Base-by-base conservation (phyloP, 2,888 invertebrate species). In the Phaedon cochleariae region DNA sequence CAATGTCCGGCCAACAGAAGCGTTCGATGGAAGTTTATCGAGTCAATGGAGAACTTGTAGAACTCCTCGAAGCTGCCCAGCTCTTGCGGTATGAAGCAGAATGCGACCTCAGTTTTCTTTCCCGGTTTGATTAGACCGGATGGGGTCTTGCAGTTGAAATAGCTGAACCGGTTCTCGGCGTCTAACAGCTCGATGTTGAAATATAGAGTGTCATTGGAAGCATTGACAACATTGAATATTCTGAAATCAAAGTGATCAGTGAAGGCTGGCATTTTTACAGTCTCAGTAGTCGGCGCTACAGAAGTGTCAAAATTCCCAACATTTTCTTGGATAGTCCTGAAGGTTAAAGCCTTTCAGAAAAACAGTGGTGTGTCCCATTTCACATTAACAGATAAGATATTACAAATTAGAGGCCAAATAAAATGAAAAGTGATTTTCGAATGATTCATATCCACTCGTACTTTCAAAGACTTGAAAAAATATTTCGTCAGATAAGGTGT, bases 1-100 rank as follows among this genome's bases (percentile, higher is more conserved):
- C 90, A 89, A 51, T 85, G 79, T 10, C 90, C 91, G 18, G 89
- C 90, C 12, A 92, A 84, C 18, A 92, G 77, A 76, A 92, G 86
- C 65, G 85, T 81, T 57, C 86, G 85, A 26, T 83, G 34, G n/a
- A 72, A 53, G 69, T 86, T 83, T 77, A 88, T 85, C 59, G 85
- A 82, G 1, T 87, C 87, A 72, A 92, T 89, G 17, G 81, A 76
- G 74, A 92, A 76, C 41, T 64, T 53, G 59, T 69, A 77, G 57
- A 68, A 65, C 52, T 68, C 89, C 81, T 92, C 90, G 68, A 88
- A 88, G 2, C 85, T 82, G 78, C 91, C 91, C n/a, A 87, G 83
- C 34, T 85, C 82, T 48, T 86, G 86, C 0, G 92, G 89, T 12
- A 86, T 82, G 78, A 91, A 91, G 46, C 87, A 88, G 79, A 92